These are phyloP conservation scores for Cynopterus brachyotis DNA, from an alignment of 2,113 vertebrate species.

Conservation along the genomic window DNA sequence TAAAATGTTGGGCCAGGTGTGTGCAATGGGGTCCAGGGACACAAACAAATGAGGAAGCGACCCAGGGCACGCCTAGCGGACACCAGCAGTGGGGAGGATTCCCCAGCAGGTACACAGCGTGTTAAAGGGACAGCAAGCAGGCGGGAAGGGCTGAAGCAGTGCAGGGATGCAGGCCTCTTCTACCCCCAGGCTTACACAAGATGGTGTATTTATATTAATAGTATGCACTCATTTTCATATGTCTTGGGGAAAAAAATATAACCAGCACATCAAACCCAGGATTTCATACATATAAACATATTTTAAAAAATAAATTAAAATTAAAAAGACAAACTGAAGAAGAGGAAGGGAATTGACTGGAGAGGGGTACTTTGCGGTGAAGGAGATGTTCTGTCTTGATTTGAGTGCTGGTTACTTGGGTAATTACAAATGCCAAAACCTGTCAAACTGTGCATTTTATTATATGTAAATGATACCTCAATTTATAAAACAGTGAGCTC, in stretches of 20 bases:
- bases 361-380: not conserved
- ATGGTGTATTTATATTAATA: not conserved
- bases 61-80: not conserved
- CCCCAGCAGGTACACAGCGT: not conserved
- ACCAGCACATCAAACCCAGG: not conserved
- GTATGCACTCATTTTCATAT: not conserved
- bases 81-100: not conserved
- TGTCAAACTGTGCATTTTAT: not conserved
- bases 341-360: not conserved
- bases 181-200: not conserved
- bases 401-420: not conserved
- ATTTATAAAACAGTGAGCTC: not conserved
- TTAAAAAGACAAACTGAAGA: not conserved
- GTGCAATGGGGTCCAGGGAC: not conserved
- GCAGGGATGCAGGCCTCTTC: not conserved
- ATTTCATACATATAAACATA: not conserved
- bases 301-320: conserved; percentile 40
- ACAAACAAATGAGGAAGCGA: not conserved
- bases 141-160: not conserved
- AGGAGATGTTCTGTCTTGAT: not conserved
- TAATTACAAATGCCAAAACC: conserved; percentile 29
- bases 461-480: conserved; percentile 1
- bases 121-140: not conserved
- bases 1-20: not conserved
- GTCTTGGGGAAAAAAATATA: not conserved